Conservation (phyloP, 2,797 vertebrate species). For the Falco naumanni region DNA sequence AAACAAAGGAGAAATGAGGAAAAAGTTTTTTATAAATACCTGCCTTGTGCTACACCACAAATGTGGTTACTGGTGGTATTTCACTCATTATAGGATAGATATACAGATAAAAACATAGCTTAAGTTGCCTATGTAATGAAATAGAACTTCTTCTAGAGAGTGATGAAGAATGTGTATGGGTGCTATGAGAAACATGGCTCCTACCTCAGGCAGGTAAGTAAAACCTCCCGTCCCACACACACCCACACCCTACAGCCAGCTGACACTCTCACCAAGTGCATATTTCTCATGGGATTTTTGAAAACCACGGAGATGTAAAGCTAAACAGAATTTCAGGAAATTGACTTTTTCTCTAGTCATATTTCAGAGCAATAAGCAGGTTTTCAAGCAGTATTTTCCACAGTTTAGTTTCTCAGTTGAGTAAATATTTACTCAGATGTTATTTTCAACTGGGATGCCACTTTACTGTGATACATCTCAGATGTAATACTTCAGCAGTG, state of each 20-base stretch:
- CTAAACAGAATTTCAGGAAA: slow-evolving; percentile 15
- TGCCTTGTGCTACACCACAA: neutral
- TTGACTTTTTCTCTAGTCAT: neutral
- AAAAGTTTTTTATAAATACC: neutral
- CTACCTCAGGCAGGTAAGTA: neutral
- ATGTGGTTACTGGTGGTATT: neutral
- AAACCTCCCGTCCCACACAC: neutral
- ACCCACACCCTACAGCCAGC: neutral
- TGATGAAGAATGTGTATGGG: neutral
- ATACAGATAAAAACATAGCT: neutral
- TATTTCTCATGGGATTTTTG: neutral
- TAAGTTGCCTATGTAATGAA: neutral
- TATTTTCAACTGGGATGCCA: slow-evolving; percentile 37
- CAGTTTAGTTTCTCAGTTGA: slow-evolving; percentile 19
- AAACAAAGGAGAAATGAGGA: neutral
- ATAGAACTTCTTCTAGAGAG: neutral
- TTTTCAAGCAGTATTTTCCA: slow-evolving; percentile 20
- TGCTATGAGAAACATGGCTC: accelerated
- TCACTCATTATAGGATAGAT: neutral
- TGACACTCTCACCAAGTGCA: neutral
- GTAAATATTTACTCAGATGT: slow-evolving; percentile 48
- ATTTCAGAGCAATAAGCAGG: neutral
- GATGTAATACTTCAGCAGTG: slow-evolving; percentile 7
- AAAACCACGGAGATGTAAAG: neutral
- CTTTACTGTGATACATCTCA: slow-evolving; percentile 25